phyloP scores from a whole-genome alignment of 2,113 vertebrate genomes.

The Protomyctophum bolini region DNA sequence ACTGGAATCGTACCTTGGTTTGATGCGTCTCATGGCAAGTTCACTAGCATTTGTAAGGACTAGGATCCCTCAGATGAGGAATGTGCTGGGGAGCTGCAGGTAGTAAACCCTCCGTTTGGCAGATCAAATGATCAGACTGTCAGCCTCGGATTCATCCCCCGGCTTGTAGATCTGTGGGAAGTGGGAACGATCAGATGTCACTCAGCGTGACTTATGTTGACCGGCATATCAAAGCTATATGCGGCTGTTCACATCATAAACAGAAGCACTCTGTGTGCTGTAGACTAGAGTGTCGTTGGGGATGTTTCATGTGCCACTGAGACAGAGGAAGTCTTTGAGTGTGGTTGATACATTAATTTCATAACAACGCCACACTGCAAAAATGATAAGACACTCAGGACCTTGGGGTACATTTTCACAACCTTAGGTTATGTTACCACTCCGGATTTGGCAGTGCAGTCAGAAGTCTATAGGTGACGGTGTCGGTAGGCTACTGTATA shows the following conservation, averaged over 20 bases:
- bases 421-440: too few relatives aligned
- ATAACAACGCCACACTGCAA: too few relatives aligned
- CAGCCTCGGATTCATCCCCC: conserved; percentile 12
- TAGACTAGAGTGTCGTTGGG: conserved; percentile 40
- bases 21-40: too few relatives aligned
- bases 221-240: conserved; percentile 47
- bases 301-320: conserved; percentile 40
- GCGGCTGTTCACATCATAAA: conserved; percentile 40
- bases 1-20: too few relatives aligned
- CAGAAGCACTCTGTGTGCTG: conserved; percentile 32
- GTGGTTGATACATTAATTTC: too few relatives aligned
- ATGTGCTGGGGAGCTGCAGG: not conserved
- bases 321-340: not conserved
- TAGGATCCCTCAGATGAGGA: not conserved
- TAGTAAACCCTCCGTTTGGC: conserved; percentile 9
- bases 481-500: too few relatives aligned
- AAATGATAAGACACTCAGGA: too few relatives aligned
- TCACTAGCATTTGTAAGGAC: too few relatives aligned
- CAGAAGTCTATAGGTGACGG: too few relatives aligned
- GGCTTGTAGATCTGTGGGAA: conserved; percentile 42
- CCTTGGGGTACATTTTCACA: too few relatives aligned
- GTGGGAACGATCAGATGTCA: conserved; percentile 50
- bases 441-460: too few relatives aligned
- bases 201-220: conserved; percentile 44
- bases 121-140: conserved; percentile 33